Base-by-base conservation (phyloP, 2,888 invertebrate genomes). In the Yponomeuta plumbellus region DNA sequence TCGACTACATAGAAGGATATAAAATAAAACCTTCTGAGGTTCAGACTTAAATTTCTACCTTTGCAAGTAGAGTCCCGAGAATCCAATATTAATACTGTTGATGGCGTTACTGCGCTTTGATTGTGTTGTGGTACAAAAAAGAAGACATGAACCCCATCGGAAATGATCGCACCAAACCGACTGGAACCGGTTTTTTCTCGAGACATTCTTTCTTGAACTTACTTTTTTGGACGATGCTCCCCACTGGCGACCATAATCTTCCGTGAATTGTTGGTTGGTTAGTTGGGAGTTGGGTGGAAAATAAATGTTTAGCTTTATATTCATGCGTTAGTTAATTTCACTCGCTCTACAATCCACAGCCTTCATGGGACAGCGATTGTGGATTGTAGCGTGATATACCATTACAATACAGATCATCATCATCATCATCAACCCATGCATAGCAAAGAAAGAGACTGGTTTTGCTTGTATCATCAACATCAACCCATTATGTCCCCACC, bases 121-220 rank as follows among this genome's bases (percentile, higher is more conserved):
- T 34, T 62, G 8, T 39, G n/a, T 64, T 52, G 44, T 52, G 44
- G 13, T 52, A 40, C 63, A 64, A 64, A 64, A 64, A 64, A 64
- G 84, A 89, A 88, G 88, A 88, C 87, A 85, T 80, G 80, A 83
- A 85, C 85, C 88, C 83, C 88, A 89, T 85, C 89, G 90, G 90
- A 91, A 90, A 89, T 89, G 88, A 65, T 68, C 68, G 65, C 56
- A 65, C 63, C 65, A 59, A 68, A 85, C 56, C 26, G 59, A 85
- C 85, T 85, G 76, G 80, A 85, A 90, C 90, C 89, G 86, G 90
- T 90, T 88, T 81, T 80, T 23, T 80, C 81, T 81, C 77, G 80
- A 83, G 75, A 76, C 58, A 39, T 65, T 65, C 65, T 39, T 11
- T 21, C 26, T 65, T 59, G 39, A 34, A 44, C 39, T 61, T 66